A percentile compares a stretch with the other conserved stretches of the same genome.
These are phyloP conservation scores for Periophthalmodon schlosseri DNA, from an alignment of 2,113 vertebrate genomes.

Conservation along the genomic window DNA sequence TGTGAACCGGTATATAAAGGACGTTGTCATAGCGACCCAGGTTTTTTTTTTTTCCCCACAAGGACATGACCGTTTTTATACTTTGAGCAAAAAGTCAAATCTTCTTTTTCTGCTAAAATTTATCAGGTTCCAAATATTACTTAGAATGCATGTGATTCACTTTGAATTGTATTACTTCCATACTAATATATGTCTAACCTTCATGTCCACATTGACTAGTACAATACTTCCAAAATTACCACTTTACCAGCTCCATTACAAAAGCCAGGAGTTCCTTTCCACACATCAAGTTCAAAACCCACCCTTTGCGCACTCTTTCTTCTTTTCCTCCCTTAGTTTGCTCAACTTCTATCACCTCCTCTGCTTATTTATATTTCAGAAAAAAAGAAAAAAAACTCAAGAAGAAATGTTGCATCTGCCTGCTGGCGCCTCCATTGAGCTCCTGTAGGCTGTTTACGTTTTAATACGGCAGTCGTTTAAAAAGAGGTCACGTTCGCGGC, in stretches of 20 bases:
- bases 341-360: conserved; percentile 60
- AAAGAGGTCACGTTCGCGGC: conserved; percentile 58
- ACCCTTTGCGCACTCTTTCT: conserved; percentile 38
- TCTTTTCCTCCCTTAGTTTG: conserved; percentile 41
- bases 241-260: conserved; percentile 46
- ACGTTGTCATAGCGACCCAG: neutral
- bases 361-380: conserved; percentile 61
- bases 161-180: conserved; percentile 8
- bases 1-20: neutral
- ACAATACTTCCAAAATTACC: conserved; percentile 20
- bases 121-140: neutral
- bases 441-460: conserved; percentile 52
- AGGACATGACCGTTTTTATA: neutral
- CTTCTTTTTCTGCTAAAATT: neutral
- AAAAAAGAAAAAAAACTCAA: conserved; percentile 1
- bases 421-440: conserved; percentile 60
- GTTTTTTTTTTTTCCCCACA: neutral
- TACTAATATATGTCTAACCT: conserved; percentile 6
- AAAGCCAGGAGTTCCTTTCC: conserved; percentile 46
- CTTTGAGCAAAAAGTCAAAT: neutral
- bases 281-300: conserved; percentile 61
- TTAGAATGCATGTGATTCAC: neutral
- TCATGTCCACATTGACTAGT: conserved; percentile 25
- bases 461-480: conserved; percentile 66
- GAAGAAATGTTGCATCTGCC: conserved; percentile 50